A percentile compares a stretch with the other conserved stretches of the same genome.
phyloP scores from a whole-genome alignment of 2,888 invertebrate species.

The Polietes domitor region DNA sequence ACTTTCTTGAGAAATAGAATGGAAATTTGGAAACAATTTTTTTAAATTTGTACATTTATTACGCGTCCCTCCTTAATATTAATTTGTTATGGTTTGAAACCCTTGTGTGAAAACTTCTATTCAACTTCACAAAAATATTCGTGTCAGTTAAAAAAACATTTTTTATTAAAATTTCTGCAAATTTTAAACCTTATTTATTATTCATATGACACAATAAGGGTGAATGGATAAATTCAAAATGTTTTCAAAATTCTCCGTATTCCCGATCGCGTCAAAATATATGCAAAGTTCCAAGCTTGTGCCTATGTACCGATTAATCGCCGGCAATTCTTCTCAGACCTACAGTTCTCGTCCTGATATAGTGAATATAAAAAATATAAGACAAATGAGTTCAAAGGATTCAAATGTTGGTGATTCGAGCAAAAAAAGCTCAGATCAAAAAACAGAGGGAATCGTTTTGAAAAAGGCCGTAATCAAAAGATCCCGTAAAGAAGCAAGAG shows the following conservation, averaged over 20 bases:
- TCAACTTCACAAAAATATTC: no score
- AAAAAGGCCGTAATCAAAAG: background rate
- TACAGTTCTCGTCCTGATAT: background rate
- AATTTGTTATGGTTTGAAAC: no score
- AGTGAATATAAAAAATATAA: background rate
- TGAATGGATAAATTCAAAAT: slow-evolving; percentile 1
- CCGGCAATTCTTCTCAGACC: background rate
- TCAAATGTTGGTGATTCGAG: background rate
- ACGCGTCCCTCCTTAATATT: no score
- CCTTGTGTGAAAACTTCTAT: no score
- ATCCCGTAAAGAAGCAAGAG: slow-evolving; percentile 6
- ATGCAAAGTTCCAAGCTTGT: background rate
- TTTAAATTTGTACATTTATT: no score
- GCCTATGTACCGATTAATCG: background rate
- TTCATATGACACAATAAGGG: no score
- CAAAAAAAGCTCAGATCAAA: background rate
- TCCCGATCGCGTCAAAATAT: background rate
- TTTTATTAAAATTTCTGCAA: no score
- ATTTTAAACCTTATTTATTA: no score
- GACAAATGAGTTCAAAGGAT: slow-evolving; percentile 16
- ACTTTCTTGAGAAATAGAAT: no score
- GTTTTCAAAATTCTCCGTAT: slow-evolving; percentile 38
- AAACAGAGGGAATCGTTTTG: background rate
- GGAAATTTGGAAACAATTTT: no score
- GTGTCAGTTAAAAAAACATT: no score